Percentiles rank a stretch among this genome's conserved stretches.
These are phyloP conservation scores for Calliopsis andreniformis DNA, from an alignment of 1,140 invertebrate genomes.

Conservation along the genomic window DNA sequence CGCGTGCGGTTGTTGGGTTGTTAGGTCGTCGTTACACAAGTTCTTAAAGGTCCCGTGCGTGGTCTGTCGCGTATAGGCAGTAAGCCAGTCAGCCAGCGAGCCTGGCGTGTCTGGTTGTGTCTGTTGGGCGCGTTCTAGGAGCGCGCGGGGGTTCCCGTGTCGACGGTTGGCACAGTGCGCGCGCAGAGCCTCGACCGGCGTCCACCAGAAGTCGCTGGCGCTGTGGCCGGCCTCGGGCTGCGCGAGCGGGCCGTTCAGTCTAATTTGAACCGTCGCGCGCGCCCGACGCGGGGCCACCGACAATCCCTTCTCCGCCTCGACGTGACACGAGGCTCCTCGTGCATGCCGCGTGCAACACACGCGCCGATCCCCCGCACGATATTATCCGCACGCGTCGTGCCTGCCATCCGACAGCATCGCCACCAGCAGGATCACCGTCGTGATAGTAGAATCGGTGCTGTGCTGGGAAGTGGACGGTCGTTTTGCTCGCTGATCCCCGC, in stretches of 20 bases:
- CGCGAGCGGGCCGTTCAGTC: conserved; percentile 80
- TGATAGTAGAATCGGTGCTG: conserved; percentile 4
- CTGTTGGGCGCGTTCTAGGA: conserved; percentile 8
- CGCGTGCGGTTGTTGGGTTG: conserved; percentile 69
- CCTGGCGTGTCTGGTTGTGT: conserved; percentile 51
- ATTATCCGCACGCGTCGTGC: conserved; percentile 50
- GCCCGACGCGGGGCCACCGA: conserved; percentile 75
- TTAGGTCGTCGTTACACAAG: conserved; percentile 73
- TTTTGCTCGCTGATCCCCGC: not conserved
- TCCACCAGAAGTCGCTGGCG: conserved; percentile 79
- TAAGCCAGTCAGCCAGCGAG: not conserved
- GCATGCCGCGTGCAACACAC: conserved; percentile 66
- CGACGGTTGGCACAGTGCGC: conserved; percentile 67
- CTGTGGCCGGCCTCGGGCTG: conserved; percentile 78
- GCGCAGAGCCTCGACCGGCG: conserved; percentile 79
- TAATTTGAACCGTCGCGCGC: conserved; percentile 82
- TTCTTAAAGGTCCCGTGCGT: conserved; percentile 69
- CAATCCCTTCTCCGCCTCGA: conserved; percentile 70
- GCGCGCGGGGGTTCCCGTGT: conserved; percentile 12
- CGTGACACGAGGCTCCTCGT: conserved; percentile 68
- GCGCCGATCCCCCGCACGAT: conserved; percentile 58
- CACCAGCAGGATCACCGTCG: not conserved
- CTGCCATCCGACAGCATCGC: conserved; percentile 12
- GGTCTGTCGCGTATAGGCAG: conserved; percentile 15
- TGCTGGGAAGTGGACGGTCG: not conserved